These are phyloP conservation scores for Drosophila ananassae DNA, from an alignment of 1,140 invertebrate genomes.

Conservation along the genomic window DNA sequence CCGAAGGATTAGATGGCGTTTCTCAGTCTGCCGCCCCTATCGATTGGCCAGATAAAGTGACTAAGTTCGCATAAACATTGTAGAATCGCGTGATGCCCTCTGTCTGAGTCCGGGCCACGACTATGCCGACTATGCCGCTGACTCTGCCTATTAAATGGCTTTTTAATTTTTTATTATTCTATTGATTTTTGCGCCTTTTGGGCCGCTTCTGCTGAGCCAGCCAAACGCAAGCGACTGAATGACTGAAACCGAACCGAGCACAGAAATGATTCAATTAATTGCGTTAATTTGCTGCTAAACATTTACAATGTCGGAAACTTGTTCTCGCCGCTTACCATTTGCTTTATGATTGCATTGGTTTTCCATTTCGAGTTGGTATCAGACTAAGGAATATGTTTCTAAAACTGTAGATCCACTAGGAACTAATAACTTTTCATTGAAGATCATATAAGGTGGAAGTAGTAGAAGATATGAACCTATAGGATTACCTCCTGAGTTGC, in stretches of 20 bases:
- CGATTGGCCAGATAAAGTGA: constrained; percentile 33
- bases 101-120: constrained; percentile 10
- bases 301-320: constrained; percentile 75
- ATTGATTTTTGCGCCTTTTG: constrained; percentile 66
- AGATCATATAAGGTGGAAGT: no score
- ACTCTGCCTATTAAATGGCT: constrained; percentile 62
- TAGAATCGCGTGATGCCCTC: constrained; percentile 43
- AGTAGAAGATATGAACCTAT: no score
- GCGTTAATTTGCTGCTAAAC: constrained; percentile 76
- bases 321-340: constrained; percentile 60
- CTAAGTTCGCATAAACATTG: constrained; percentile 12
- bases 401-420: no score
- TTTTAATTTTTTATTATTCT: constrained; percentile 75
- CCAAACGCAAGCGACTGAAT: neutral
- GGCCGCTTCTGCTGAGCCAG: constrained; percentile 10
- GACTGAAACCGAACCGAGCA: constrained; percentile 1
- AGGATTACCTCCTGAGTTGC: no score
- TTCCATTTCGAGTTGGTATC: constrained; percentile 44
- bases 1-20: neutral
- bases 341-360: constrained; percentile 40
- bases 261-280: constrained; percentile 61
- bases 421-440: no score
- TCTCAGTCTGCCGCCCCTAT: constrained; percentile 9
- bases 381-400: constrained; percentile 14
- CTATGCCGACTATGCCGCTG: neutral